phyloP scores from a whole-genome alignment of 2,797 vertebrate genomes.

The Peromyscus eremicus region DNA sequence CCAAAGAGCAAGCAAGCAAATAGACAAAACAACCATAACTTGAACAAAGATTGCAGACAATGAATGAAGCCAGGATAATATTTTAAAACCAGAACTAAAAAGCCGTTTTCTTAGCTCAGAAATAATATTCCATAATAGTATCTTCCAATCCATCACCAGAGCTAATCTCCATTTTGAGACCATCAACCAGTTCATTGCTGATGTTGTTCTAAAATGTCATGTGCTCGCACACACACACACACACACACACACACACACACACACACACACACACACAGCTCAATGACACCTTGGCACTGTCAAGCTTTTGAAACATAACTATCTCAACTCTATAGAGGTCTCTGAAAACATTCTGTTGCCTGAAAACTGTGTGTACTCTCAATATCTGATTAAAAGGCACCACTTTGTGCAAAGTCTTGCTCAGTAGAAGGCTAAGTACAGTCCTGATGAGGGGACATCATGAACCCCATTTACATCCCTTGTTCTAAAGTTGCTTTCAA shows the following conservation, averaged over 20 bases:
- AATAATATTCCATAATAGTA: conserved; percentile 35
- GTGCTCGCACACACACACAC: neutral
- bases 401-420: conserved; percentile 72
- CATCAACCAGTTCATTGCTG: conserved; percentile 73
- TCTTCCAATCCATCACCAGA: conserved; percentile 68
- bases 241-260: neutral
- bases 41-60: neutral
- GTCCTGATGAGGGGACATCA: conserved; percentile 68
- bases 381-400: conserved; percentile 76
- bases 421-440: conserved; percentile 77
- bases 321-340: conserved; percentile 77
- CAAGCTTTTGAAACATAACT: conserved; percentile 80
- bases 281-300: conserved; percentile 77
- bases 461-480: conserved; percentile 58
- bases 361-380: conserved; percentile 80
- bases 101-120: conserved; percentile 20
- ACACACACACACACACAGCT: neutral
- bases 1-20: neutral
- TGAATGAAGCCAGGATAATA: neutral
- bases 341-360: conserved; percentile 74
- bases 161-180: conserved; percentile 65
- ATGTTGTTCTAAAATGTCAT: conserved; percentile 69
- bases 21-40: neutral
- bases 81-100: conserved; percentile 58
- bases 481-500: conserved; percentile 52